These are phyloP conservation scores for Poecilia velifera DNA, from an alignment of 2,797 vertebrate species.

Conservation along the genomic window DNA sequence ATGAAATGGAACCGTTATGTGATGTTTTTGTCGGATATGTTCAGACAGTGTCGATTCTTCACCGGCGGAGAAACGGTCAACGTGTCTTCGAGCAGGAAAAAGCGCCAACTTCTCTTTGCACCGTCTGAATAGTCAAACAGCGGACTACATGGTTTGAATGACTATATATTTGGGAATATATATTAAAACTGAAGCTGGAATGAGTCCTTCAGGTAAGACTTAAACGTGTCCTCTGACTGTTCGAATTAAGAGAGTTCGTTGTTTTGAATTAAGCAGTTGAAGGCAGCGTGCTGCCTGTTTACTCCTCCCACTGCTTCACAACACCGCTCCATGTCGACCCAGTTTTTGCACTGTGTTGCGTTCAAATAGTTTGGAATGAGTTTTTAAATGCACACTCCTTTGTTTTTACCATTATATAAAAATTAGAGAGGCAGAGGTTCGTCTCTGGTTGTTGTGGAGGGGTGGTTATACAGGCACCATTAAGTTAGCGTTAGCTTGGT, in stretches of 20 bases:
- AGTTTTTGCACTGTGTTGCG: slow-evolving; percentile 37
- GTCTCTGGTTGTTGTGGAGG: neutral
- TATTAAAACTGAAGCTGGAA: slow-evolving; percentile 9
- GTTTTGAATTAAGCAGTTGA: slow-evolving; percentile 17
- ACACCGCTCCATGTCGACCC: slow-evolving; percentile 45
- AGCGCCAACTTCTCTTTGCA: slow-evolving; percentile 81
- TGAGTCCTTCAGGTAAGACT: slow-evolving; percentile 52
- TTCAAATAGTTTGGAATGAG: neutral
- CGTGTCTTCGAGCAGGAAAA: slow-evolving; percentile 74
- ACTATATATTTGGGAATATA: slow-evolving; percentile 4
- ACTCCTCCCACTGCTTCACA: slow-evolving; percentile 48
- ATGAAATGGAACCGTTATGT: fast-evolving
- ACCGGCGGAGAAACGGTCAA: slow-evolving; percentile 39
- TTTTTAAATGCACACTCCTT: neutral
- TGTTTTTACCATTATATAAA: fast-evolving
- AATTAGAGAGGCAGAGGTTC: fast-evolving
- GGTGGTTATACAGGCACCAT: neutral
- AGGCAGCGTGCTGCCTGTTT: slow-evolving; percentile 42
- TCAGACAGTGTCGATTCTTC: neutral
- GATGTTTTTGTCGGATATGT: neutral
- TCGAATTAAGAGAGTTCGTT: neutral
- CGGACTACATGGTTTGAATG: slow-evolving; percentile 7
- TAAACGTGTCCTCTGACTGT: neutral
- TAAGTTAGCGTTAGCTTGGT: slow-evolving; percentile 56
- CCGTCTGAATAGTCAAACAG: slow-evolving; percentile 34